Conservation (phyloP, 2,888 invertebrate genomes). For the Nomada hirtipes region DNA sequence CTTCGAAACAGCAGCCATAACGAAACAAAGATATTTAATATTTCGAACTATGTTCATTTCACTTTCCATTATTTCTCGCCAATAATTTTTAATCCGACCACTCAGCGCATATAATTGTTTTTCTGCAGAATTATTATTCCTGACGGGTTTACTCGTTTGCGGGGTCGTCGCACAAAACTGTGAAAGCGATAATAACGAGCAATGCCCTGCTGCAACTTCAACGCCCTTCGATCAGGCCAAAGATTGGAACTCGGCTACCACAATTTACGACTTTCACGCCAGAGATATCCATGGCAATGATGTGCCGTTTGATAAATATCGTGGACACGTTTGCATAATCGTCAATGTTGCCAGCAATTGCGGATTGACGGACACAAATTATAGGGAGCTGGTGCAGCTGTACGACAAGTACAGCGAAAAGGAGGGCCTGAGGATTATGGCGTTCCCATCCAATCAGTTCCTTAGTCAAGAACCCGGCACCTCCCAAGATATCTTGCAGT, state of each 20-base stretch:
- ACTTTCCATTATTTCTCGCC: background rate
- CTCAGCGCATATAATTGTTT: background rate
- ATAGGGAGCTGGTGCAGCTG: slow-evolving; percentile 91
- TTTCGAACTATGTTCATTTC: background rate
- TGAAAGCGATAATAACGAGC: slow-evolving; percentile 13
- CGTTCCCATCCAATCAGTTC: slow-evolving; percentile 90
- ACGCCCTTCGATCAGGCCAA: slow-evolving; percentile 74
- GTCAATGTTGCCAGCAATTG: slow-evolving; percentile 96
- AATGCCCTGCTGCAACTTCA: slow-evolving; percentile 25
- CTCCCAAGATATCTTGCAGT: slow-evolving; percentile 78
- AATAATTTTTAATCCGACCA: background rate
- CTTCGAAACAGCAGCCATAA: background rate
- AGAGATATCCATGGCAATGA: slow-evolving; percentile 93
- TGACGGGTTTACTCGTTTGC: slow-evolving; percentile 13
- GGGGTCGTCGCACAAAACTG: slow-evolving; percentile 36
- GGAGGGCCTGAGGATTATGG: slow-evolving; percentile 88
- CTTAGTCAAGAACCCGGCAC: slow-evolving; percentile 84
- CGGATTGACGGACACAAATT: slow-evolving; percentile 92
- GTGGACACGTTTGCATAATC: slow-evolving; percentile 92
- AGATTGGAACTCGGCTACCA: slow-evolving; percentile 88
- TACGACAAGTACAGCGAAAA: slow-evolving; percentile 89
- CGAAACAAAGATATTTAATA: background rate
- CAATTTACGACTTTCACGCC: slow-evolving; percentile 93
- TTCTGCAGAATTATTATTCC: slow-evolving; percentile 17
- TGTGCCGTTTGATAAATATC: slow-evolving; percentile 91